phyloP scores from a whole-genome alignment of 2,888 invertebrate species.

The Autographa pulchrina region DNA sequence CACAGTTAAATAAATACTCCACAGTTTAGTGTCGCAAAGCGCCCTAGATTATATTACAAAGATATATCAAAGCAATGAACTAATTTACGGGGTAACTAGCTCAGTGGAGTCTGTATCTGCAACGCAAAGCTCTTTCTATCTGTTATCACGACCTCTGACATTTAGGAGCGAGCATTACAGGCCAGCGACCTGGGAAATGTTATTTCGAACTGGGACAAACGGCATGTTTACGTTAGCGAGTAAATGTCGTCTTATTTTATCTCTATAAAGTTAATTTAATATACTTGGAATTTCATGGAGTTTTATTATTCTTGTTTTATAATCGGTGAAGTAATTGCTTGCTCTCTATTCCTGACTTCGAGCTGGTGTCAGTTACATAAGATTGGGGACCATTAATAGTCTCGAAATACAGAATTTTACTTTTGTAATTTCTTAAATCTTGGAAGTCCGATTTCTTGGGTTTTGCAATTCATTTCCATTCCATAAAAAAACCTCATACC shows the following conservation, averaged over 20 bases:
- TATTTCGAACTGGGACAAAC: slow-evolving; percentile 71
- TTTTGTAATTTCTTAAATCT: neutral
- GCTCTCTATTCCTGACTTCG: slow-evolving; percentile 25
- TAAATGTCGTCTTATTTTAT: slow-evolving; percentile 58
- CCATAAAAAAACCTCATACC: no score
- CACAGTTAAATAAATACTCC: slow-evolving; percentile 44
- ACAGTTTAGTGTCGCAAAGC: slow-evolving; percentile 22
- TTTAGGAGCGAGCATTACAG: slow-evolving; percentile 71
- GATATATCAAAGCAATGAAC: slow-evolving; percentile 44
- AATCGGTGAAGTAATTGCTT: slow-evolving; percentile 31
- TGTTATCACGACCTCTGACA: slow-evolving; percentile 79
- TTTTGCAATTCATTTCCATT: no score
- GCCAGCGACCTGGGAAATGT: slow-evolving; percentile 74
- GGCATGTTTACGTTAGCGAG: slow-evolving; percentile 48
- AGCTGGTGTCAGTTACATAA: neutral
- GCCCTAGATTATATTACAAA: slow-evolving; percentile 40
- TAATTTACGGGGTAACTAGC: slow-evolving; percentile 44
- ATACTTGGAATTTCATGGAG: slow-evolving; percentile 37
- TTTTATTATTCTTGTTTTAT: slow-evolving; percentile 45
- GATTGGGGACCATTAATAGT: neutral
- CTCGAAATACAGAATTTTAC: neutral
- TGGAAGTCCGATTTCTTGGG: no score
- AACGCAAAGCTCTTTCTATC: slow-evolving; percentile 55
- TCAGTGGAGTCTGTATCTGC: slow-evolving; percentile 25
- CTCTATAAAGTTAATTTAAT: slow-evolving; percentile 34